These are phyloP conservation scores for Eucidaris tribuloides DNA, from an alignment of 35 echinoderm and acorn worm species.

Conservation along the genomic window DNA sequence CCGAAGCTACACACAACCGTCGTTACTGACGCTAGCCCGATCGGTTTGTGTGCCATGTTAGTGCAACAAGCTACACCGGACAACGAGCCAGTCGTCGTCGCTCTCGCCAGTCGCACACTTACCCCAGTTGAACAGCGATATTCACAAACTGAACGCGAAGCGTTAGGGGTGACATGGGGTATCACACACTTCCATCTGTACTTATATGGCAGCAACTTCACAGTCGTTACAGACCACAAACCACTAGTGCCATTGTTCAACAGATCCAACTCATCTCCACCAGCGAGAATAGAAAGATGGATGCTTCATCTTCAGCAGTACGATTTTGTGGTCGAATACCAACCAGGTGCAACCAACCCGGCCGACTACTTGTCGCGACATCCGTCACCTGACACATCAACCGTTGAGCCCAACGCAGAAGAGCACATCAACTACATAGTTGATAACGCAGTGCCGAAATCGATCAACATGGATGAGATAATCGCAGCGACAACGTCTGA, in stretches of 20 bases:
- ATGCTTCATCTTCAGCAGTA: conserved; percentile 72
- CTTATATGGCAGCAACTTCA: conserved; percentile 56
- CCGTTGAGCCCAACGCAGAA: conserved; percentile 30
- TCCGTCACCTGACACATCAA: conserved; percentile 15
- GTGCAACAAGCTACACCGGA: conserved; percentile 4
- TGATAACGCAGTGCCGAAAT: conserved; percentile 63
- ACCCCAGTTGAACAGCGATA: conserved; percentile 51
- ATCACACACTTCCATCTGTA: conserved; percentile 73
- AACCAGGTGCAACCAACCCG: conserved; percentile 56
- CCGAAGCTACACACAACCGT: conserved; percentile 27
- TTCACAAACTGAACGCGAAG: conserved; percentile 67
- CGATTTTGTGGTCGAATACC: conserved; percentile 54
- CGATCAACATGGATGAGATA: conserved; percentile 37
- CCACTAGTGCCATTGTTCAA: conserved; percentile 77
- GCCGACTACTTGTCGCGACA: conserved; percentile 82
- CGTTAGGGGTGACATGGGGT: conserved; percentile 73
- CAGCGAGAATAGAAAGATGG: conserved; percentile 85
- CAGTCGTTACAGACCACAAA: conserved; percentile 82
- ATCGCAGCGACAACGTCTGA: conserved; percentile 38
- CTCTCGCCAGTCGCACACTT: conserved; percentile 37
- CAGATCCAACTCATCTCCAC: conserved; percentile 45
- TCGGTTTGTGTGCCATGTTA: conserved; percentile 56
- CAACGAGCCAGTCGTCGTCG: background rate
- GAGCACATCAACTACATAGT: conserved; percentile 60
- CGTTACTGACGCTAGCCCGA: conserved; percentile 66